Conservation (phyloP, 64 coral and sea anemone genomes). For the Actinia equina region DNA sequence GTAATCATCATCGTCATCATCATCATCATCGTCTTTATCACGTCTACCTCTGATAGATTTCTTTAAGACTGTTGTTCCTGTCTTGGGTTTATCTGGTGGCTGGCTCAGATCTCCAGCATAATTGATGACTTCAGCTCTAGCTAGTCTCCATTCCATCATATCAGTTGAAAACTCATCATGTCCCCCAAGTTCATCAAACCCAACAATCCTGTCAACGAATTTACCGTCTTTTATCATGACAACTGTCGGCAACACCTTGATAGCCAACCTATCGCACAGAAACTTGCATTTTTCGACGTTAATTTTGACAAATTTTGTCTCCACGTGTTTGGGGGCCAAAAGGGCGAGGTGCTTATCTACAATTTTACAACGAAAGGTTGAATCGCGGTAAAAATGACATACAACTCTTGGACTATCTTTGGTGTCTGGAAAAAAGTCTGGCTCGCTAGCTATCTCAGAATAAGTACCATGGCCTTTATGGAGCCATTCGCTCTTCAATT, state of each 20-base stretch:
- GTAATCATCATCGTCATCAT: slow-evolving; percentile 44
- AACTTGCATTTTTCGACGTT: slow-evolving; percentile 86
- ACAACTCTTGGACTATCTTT: slow-evolving; percentile 90
- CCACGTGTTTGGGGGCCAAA: slow-evolving; percentile 86
- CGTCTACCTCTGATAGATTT: slow-evolving; percentile 43
- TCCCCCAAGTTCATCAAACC: slow-evolving; percentile 95
- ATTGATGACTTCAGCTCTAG: slow-evolving; percentile 74
- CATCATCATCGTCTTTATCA: slow-evolving; percentile 53
- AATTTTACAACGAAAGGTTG: slow-evolving; percentile 96
- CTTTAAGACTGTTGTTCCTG: slow-evolving; percentile 38
- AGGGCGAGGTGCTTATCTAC: slow-evolving; percentile 87
- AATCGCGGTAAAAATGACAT: slow-evolving; percentile 91
- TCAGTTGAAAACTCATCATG: slow-evolving; percentile 84
- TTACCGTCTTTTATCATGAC: slow-evolving; percentile 90
- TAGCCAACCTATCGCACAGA: slow-evolving; percentile 63
- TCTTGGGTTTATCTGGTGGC: slow-evolving; percentile 48
- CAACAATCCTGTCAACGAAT: slow-evolving; percentile 86
- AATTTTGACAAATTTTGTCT: slow-evolving; percentile 95
- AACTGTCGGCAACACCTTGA: slow-evolving; percentile 83
- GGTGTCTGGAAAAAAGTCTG: slow-evolving; percentile 86
- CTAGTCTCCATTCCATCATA: slow-evolving; percentile 95
- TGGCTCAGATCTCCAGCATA: slow-evolving; percentile 77
- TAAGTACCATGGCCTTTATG: slow-evolving; percentile 93
- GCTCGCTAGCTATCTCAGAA: slow-evolving; percentile 74
- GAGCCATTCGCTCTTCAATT: slow-evolving; percentile 88